phyloP scores from a whole-genome alignment of 2,113 vertebrate genomes.

The Himantopus leucocephalus region DNA sequence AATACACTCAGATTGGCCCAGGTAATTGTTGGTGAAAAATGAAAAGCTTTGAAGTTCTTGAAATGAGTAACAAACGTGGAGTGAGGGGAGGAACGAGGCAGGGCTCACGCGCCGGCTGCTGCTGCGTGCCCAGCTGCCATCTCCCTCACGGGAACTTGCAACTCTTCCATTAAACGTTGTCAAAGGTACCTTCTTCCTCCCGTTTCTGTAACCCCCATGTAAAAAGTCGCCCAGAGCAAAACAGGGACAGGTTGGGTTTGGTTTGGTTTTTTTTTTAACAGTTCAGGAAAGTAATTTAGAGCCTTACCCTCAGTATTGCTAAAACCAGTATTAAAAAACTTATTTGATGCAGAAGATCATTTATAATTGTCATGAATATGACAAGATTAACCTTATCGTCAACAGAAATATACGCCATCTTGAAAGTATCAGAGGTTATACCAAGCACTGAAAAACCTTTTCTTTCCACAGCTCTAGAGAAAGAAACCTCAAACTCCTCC shows the following conservation, averaged over 20 bases:
- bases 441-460: neutral
- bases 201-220: neutral
- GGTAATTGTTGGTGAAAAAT: neutral
- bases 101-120: fast-evolving
- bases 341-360: neutral
- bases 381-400: neutral
- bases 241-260: neutral
- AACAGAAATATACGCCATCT: neutral
- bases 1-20: neutral
- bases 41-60: neutral
- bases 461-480: neutral
- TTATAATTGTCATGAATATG: neutral
- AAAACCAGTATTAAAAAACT: neutral
- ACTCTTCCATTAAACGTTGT: neutral
- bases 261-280: neutral
- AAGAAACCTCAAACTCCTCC: neutral
- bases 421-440: neutral
- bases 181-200: neutral
- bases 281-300: neutral
- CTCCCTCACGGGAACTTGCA: neutral
- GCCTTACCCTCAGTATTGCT: neutral
- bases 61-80: neutral
- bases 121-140: neutral
- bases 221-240: neutral
- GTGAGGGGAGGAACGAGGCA: neutral